Evolutionary conservation across 2,113 vertebrate genomes (phyloP).

Genomic region (Petrocephalus microphthalmus): DNA sequence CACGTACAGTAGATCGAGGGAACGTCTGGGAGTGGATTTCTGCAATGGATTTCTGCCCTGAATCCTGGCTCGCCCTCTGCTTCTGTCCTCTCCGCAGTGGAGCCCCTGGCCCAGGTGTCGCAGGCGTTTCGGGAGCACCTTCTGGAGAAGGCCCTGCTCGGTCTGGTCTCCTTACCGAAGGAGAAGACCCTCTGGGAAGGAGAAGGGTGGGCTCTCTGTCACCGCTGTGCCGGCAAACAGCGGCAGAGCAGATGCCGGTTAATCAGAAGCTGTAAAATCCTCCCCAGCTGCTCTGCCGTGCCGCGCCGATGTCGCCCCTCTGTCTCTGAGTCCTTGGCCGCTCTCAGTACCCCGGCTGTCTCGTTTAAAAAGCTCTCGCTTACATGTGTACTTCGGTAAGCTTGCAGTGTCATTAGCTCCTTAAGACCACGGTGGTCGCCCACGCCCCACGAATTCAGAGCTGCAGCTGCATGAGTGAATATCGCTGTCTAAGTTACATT

Average conservation of each 20-base stretch:
- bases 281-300: background rate
- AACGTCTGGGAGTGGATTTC: constrained; percentile 49
- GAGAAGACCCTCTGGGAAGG: constrained; percentile 59
- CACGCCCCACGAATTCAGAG: background rate
- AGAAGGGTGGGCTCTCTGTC: constrained; percentile 62
- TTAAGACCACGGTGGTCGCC: background rate
- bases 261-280: background rate
- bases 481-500: background rate
- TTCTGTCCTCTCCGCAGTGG: constrained; percentile 74
- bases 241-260: background rate
- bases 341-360: background rate
- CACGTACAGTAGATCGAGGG: no score
- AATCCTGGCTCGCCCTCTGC: constrained; percentile 32
- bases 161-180: constrained; percentile 71
- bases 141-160: constrained; percentile 82
- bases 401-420: background rate
- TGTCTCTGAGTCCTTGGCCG: background rate
- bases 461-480: background rate
- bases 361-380: background rate
- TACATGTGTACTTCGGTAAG: background rate
- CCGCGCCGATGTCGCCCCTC: background rate
- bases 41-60: constrained; percentile 81
- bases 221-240: background rate
- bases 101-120: constrained; percentile 89
- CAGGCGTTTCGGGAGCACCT: constrained; percentile 92